phyloP scores from a whole-genome alignment of 2,797 vertebrate genomes.

The Erpetoichthys calabaricus region DNA sequence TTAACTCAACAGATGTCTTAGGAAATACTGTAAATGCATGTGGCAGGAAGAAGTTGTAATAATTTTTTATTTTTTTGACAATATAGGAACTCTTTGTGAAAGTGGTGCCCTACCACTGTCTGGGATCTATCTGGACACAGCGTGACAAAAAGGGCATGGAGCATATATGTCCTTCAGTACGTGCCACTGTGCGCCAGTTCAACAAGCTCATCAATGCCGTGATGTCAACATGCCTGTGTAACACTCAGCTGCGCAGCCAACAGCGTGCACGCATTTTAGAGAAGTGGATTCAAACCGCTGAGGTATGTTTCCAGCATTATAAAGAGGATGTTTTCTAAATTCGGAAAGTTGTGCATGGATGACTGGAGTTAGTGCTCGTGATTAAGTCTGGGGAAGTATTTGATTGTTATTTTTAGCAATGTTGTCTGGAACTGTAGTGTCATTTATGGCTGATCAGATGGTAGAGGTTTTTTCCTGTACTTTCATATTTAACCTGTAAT shows the following conservation, averaged over 20 bases:
- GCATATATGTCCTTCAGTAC: conserved; percentile 64
- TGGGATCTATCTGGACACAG: conserved; percentile 78
- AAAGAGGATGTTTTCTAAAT: too few relatives aligned
- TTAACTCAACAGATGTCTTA: too few relatives aligned
- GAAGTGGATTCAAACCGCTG: conserved; percentile 82
- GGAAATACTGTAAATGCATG: too few relatives aligned
- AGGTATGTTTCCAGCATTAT: conserved; percentile 31
- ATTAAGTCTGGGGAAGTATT: too few relatives aligned
- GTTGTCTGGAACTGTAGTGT: too few relatives aligned
- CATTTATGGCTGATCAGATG: too few relatives aligned
- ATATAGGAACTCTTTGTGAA: conserved; percentile 71
- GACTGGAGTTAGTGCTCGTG: too few relatives aligned
- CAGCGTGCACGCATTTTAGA: conserved; percentile 73
- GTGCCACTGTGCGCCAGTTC: conserved; percentile 78
- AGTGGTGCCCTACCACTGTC: conserved; percentile 78
- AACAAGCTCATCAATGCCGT: conserved; percentile 72
- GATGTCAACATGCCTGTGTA: conserved; percentile 62
- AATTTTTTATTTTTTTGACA: neutral
- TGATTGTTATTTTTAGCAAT: too few relatives aligned
- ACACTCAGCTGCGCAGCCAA: conserved; percentile 56
- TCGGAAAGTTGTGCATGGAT: too few relatives aligned
- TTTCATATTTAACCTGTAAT: too few relatives aligned
- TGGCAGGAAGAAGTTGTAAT: too few relatives aligned
- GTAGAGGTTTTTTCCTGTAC: too few relatives aligned
- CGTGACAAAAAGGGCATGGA: conserved; percentile 69